Evolutionary conservation across 2,888 invertebrate genomes (phyloP).

Genomic region (Cataglyphis livida): DNA sequence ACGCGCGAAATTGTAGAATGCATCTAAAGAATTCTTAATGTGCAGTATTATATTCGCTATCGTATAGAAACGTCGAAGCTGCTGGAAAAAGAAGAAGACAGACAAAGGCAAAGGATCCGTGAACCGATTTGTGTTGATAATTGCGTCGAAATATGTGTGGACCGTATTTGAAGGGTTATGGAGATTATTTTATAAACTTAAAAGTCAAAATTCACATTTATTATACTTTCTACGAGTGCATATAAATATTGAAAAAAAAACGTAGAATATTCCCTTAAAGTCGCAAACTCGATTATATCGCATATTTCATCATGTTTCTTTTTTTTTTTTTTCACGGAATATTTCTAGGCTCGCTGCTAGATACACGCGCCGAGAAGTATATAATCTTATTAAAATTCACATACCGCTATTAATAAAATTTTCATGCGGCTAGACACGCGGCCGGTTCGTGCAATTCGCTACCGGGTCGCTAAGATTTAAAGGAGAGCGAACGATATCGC

Average conservation of each 20-base stretch:
- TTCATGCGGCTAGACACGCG: conserved; percentile 31
- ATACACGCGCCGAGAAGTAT: conserved; percentile 7
- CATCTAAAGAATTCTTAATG: neutral
- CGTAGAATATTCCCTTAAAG: neutral
- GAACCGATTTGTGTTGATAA: neutral
- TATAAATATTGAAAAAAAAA: neutral
- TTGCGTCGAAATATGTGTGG: neutral
- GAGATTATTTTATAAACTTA: neutral
- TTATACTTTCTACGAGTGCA: neutral
- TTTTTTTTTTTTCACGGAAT: neutral
- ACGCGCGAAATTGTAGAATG: neutral
- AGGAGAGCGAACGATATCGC: conserved; percentile 47
- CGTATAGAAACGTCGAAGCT: neutral
- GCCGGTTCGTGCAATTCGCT: conserved; percentile 39
- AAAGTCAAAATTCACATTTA: neutral
- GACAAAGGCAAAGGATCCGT: neutral
- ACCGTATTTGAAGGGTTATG: neutral
- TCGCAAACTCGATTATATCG: neutral
- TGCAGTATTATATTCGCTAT: conserved; percentile 20
- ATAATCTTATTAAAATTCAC: conserved; percentile 28
- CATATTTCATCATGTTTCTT: neutral
- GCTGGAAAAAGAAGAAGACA: neutral
- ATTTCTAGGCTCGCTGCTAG: neutral
- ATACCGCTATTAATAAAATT: conserved; percentile 30
- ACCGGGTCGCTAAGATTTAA: conserved; percentile 36